Evolutionary conservation across 1,140 invertebrate genomes (phyloP).

Genomic region (Cotesia vestalis): DNA sequence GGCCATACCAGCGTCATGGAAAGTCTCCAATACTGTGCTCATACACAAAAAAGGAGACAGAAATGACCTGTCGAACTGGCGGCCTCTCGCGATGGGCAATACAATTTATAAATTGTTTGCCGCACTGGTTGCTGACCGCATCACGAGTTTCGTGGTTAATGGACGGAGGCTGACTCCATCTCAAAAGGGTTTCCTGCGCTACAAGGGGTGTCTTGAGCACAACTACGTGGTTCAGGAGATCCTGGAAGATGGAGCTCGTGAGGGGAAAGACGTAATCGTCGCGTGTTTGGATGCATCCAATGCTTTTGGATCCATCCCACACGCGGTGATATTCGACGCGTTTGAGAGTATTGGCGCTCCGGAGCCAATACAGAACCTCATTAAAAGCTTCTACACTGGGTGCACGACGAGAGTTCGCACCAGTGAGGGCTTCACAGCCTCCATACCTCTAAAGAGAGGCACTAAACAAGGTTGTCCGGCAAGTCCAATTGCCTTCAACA

Average conservation of each 20-base stretch:
- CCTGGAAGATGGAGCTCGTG: constrained; percentile 41
- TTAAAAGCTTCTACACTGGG: no score
- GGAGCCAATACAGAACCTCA: no score
- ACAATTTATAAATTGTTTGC: constrained; percentile 48
- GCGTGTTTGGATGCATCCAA: constrained; percentile 52
- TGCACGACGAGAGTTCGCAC: no score
- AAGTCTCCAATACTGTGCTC: constrained; percentile 46
- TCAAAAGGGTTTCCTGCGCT: constrained; percentile 51
- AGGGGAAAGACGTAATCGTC: constrained; percentile 41
- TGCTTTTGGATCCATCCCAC: constrained; percentile 53
- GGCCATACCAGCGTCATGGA: constrained; percentile 26
- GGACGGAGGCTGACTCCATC: no score
- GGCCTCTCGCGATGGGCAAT: constrained; percentile 43
- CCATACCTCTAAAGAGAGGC: no score
- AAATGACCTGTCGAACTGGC: constrained; percentile 49
- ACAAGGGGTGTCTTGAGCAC: constrained; percentile 55
- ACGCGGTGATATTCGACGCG: constrained; percentile 41
- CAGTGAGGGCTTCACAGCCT: no score
- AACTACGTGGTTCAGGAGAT: constrained; percentile 50
- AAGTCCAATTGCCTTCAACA: no score
- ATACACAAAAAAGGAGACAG: neutral
- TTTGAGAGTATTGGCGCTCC: no score
- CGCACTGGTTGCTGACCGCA: constrained; percentile 43
- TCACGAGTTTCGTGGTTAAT: constrained; percentile 32
- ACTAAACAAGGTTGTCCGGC: no score